phyloP scores from a whole-genome alignment of 53 echinoderm and acorn worm genomes.

The Antedon mediterranea region DNA sequence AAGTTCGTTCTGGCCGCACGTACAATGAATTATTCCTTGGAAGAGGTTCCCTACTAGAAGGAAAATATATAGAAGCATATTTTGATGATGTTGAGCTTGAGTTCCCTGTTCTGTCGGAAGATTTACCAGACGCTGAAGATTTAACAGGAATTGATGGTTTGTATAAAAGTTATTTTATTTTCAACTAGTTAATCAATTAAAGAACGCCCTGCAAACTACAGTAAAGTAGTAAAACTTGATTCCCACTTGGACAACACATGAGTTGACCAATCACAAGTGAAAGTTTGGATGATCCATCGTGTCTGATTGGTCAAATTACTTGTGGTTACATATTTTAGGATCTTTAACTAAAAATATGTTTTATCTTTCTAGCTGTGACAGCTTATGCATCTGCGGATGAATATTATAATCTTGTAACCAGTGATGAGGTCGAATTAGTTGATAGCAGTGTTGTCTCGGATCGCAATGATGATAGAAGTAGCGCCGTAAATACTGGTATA shows the following conservation, averaged over 20 bases:
- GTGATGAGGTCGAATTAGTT: slow-evolving; percentile 21
- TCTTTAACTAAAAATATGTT: too few species aligned
- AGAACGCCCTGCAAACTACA: too few species aligned
- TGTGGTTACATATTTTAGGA: too few species aligned
- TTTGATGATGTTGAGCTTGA: slow-evolving; percentile 59
- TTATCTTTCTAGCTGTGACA: background rate
- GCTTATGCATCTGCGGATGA: slow-evolving; percentile 58
- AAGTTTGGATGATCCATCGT: too few species aligned
- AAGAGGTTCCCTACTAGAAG: background rate
- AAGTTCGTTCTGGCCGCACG: background rate
- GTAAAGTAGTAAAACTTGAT: background rate
- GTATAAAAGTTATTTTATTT: background rate
- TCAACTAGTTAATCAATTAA: background rate
- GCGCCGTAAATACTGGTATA: slow-evolving; percentile 35
- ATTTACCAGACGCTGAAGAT: slow-evolving; percentile 21
- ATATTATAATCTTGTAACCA: slow-evolving; percentile 51
- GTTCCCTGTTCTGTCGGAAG: slow-evolving; percentile 19
- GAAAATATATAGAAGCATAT: slow-evolving; percentile 18
- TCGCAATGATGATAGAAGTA: slow-evolving; percentile 17
- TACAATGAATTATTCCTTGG: background rate
- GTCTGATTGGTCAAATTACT: too few species aligned
- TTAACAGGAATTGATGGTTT: slow-evolving; percentile 42
- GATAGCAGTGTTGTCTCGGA: slow-evolving; percentile 30
- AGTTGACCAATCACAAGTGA: too few species aligned
- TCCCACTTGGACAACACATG: background rate